Percentiles rank a stretch among this genome's conserved stretches.
Conservation (phyloP, 2,888 invertebrate genomes). For the Cetonia aurata region DNA sequence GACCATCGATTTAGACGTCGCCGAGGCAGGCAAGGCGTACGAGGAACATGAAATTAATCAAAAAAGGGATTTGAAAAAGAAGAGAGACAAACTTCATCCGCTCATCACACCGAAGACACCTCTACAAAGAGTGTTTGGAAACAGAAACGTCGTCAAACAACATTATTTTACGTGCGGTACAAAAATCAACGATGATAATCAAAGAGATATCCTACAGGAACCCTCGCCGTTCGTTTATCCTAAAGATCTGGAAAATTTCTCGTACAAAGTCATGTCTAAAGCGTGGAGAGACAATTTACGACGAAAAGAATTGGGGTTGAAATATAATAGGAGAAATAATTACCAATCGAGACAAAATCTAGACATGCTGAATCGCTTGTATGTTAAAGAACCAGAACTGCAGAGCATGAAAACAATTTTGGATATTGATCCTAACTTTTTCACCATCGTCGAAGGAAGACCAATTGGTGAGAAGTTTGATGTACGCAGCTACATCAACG, state of each 20-base stretch:
- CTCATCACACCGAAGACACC: constrained; percentile 51
- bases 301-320: constrained; percentile 58
- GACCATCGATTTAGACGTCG: constrained; percentile 4
- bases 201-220: constrained; percentile 62
- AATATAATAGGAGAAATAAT: constrained; percentile 61
- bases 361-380: constrained; percentile 72
- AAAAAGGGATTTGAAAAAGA: constrained; percentile 30
- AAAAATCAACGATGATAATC: constrained; percentile 55
- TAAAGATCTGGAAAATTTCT: constrained; percentile 64
- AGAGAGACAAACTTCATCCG: constrained; percentile 25
- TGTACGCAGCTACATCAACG: constrained; percentile 70
- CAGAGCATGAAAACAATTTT: constrained; percentile 71
- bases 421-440: constrained; percentile 77
- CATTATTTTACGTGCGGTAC: constrained; percentile 59
- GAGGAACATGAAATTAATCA: not conserved
- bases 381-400: constrained; percentile 69
- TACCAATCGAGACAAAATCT: constrained; percentile 61
- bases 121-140: constrained; percentile 54
- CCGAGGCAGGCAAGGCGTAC: constrained; percentile 16
- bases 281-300: constrained; percentile 60
- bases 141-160: constrained; percentile 51
- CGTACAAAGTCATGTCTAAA: constrained; percentile 65
- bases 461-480: constrained; percentile 72
- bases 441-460: constrained; percentile 73
- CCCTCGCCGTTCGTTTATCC: constrained; percentile 66